Evolutionary conservation across 2,113 vertebrate species (phyloP).

Genomic region (Ibidorhyncha struthersii): DNA sequence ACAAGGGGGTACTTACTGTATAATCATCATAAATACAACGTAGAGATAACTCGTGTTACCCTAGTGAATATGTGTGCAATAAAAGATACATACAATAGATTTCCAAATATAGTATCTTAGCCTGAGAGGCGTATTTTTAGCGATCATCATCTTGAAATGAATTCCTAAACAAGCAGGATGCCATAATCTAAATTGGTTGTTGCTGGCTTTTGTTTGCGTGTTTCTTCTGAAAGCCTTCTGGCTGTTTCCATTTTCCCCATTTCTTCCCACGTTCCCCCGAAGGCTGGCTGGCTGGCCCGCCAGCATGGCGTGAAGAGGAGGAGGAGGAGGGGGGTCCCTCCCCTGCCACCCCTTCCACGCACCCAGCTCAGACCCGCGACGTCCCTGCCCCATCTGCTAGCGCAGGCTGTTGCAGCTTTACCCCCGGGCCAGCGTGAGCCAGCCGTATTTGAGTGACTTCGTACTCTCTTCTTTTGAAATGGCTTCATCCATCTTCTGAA

Average conservation of each 20-base stretch:
- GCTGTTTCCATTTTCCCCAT: background rate
- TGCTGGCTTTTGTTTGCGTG: background rate
- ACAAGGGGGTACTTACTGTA: background rate
- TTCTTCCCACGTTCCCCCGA: background rate
- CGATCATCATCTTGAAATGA: background rate
- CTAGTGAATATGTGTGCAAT: slow-evolving; percentile 14
- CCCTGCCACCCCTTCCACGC: rapidly evolving
- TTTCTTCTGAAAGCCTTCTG: background rate
- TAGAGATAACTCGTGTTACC: background rate
- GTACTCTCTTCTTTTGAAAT: background rate
- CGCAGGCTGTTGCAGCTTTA: background rate
- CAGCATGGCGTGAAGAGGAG: rapidly evolving
- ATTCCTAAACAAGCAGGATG: slow-evolving; percentile 4
- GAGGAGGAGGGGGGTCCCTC: background rate
- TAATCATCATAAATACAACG: slow-evolving; percentile 5
- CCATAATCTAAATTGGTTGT: background rate
- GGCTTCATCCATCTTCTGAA: background rate
- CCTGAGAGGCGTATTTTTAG: slow-evolving; percentile 37
- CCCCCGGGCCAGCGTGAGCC: background rate
- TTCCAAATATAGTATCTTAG: slow-evolving; percentile 30
- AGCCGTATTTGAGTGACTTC: background rate
- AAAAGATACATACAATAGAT: slow-evolving; percentile 13
- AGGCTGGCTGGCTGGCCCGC: background rate
- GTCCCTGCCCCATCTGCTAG: background rate
- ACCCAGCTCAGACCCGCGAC: background rate